A percentile compares a stretch with the other conserved stretches of the same genome.
These are phyloP conservation scores for Steromphala cineraria DNA, from an alignment of 2,888 invertebrate genomes.

Conservation along the genomic window DNA sequence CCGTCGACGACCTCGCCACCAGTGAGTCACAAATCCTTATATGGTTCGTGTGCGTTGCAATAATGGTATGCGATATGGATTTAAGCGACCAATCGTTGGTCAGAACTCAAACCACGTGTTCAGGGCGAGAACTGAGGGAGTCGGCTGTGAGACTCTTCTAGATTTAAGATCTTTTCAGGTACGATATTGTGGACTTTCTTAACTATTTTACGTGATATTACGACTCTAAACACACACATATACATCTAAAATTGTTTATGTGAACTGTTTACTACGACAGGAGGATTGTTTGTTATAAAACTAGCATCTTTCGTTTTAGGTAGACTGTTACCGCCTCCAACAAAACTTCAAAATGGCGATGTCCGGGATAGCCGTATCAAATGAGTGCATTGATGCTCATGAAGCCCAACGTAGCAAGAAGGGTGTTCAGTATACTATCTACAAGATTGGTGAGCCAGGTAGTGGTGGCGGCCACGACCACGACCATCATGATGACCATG, in stretches of 20 bases:
- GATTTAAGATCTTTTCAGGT: too few relatives aligned
- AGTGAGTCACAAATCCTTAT: constrained; percentile 21
- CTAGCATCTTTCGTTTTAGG: too few relatives aligned
- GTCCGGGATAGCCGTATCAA: neutral
- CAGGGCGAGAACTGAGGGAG: neutral
- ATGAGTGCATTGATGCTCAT: neutral
- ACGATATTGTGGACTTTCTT: too few relatives aligned
- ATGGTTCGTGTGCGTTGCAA: constrained; percentile 9
- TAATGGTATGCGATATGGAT: constrained; percentile 22
- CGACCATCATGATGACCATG: too few relatives aligned
- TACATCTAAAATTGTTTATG: too few relatives aligned
- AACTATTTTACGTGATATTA: too few relatives aligned
- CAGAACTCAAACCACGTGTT: neutral
- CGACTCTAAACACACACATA: too few relatives aligned
- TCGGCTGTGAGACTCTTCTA: too few relatives aligned
- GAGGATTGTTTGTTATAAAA: too few relatives aligned
- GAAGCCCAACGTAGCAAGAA: neutral
- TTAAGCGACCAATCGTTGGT: constrained; percentile 14
- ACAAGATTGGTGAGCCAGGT: neutral
- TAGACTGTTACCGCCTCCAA: neutral
- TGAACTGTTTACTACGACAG: too few relatives aligned
- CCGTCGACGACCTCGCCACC: neutral
- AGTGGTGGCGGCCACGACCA: too few relatives aligned
- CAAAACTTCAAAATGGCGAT: constrained; percentile 10
- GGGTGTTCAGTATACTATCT: neutral